A percentile compares a stretch with the other conserved stretches of the same genome.
Conservation (phyloP, 2,113 vertebrate genomes). For the Riparia riparia region DNA sequence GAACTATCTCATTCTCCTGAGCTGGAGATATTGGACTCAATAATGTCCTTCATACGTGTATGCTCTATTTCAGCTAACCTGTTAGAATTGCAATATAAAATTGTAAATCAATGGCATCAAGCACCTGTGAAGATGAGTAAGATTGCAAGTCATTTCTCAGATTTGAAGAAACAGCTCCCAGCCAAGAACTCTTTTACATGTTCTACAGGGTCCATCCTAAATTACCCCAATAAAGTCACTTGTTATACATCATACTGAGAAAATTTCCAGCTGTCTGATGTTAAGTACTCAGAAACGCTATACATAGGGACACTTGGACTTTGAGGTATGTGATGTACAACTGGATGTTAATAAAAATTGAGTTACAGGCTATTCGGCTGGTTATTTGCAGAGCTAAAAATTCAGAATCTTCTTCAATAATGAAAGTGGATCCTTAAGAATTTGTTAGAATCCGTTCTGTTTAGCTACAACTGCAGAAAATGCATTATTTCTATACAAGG, state of each 20-base stretch:
- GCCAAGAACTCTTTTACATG: constrained; percentile 61
- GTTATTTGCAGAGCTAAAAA: constrained; percentile 52
- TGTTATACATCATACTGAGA: constrained; percentile 59
- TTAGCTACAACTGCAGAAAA: constrained; percentile 25
- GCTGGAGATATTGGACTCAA: constrained; percentile 71
- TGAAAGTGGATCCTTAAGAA: constrained; percentile 9
- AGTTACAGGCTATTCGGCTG: constrained; percentile 19
- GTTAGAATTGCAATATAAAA: constrained; percentile 71
- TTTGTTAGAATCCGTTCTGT: constrained; percentile 22
- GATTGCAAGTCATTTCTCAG: constrained; percentile 69
- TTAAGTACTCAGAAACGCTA: constrained; percentile 38
- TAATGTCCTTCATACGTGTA: constrained; percentile 71
- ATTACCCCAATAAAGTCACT: constrained; percentile 67
- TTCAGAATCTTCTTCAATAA: constrained; percentile 26
- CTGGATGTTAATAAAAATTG: constrained; percentile 52
- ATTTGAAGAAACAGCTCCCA: constrained; percentile 68
- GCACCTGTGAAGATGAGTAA: constrained; percentile 69
- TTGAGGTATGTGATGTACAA: constrained; percentile 2
- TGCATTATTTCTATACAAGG: neutral
- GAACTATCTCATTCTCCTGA: constrained; percentile 72
- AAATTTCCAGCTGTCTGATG: constrained; percentile 60
- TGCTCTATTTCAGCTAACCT: constrained; percentile 75
- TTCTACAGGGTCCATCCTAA: constrained; percentile 63
- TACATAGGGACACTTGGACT: constrained; percentile 40
- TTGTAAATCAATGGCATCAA: constrained; percentile 74